Evolutionary conservation across 2,888 invertebrate genomes (phyloP).

Genomic region (Leptopilina syphax): DNA sequence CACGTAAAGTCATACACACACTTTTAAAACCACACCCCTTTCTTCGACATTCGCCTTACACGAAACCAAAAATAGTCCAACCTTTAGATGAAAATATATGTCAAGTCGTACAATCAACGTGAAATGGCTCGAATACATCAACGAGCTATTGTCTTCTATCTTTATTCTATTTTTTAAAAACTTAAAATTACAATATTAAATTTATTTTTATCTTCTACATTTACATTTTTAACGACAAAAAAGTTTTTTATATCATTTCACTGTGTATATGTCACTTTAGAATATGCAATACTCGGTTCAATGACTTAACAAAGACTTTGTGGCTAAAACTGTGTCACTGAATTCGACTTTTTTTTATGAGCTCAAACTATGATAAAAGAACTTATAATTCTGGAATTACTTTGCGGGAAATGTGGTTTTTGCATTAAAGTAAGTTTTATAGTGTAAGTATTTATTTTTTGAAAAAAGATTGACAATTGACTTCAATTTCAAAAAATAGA

Average conservation of each 20-base stretch:
- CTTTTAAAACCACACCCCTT: constrained; percentile 36
- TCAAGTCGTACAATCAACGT: constrained; percentile 66
- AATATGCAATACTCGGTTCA: constrained; percentile 4
- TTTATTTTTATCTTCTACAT: constrained; percentile 2
- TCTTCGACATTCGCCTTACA: constrained; percentile 40
- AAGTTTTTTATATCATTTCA: not conserved
- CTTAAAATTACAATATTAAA: not conserved
- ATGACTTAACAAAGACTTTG: constrained; percentile 10
- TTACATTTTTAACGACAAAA: not conserved
- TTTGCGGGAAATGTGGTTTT: too few species aligned
- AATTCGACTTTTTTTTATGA: not conserved
- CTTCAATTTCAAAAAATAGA: too few species aligned
- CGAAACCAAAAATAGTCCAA: constrained; percentile 62
- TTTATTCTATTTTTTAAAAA: constrained; percentile 51
- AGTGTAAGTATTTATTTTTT: too few species aligned
- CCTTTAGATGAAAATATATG: constrained; percentile 67
- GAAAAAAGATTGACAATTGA: too few species aligned
- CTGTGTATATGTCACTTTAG: not conserved
- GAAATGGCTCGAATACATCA: constrained; percentile 57
- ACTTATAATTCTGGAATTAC: too few species aligned
- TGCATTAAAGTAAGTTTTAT: too few species aligned
- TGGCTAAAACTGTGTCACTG: constrained; percentile 11
- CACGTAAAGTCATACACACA: constrained; percentile 22
- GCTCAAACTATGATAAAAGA: not conserved
- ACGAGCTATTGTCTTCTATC: constrained; percentile 64